These are phyloP conservation scores for Heteractis magnifica DNA, from an alignment of 92 coral and sea anemone species.

Conservation along the genomic window DNA sequence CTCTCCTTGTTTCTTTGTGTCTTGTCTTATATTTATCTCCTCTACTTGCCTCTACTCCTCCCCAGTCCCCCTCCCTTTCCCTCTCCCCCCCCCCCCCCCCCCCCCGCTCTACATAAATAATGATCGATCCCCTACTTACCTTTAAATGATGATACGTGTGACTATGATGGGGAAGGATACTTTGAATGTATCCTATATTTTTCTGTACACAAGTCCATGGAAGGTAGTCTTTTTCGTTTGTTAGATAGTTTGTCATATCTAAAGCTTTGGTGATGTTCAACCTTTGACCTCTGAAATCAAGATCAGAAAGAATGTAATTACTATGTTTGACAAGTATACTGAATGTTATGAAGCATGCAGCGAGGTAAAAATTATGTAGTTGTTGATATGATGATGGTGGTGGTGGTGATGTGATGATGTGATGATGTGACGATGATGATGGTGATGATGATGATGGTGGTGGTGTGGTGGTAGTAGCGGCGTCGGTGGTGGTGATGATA, in stretches of 20 bases:
- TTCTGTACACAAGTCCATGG: conserved; percentile 60
- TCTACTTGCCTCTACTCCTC: no score
- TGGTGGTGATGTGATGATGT: background rate
- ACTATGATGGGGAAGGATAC: conserved; percentile 55
- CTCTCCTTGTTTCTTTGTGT: no score
- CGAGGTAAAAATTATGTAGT: no score
- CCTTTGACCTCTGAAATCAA: conserved; percentile 53
- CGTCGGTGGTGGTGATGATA: background rate
- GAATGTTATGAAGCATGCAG: no score
- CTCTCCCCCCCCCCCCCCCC: no score
- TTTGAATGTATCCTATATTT: conserved; percentile 18
- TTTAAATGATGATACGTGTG: conserved; percentile 48
- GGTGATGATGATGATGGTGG: background rate
- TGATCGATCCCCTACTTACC: conserved; percentile 25
- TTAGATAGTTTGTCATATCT: conserved; percentile 58
- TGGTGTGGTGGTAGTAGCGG: background rate
- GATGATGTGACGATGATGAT: background rate
- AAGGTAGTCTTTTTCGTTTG: conserved; percentile 60
- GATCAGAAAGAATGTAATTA: background rate
- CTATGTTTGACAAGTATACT: no score
- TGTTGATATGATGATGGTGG: background rate
- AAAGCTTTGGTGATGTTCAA: conserved; percentile 68
- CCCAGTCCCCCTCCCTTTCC: no score
- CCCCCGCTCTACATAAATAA: background rate
- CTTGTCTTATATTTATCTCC: no score